Conservation (phyloP, 2,888 invertebrate genomes). For the Tenthredo scrophulariae region DNA sequence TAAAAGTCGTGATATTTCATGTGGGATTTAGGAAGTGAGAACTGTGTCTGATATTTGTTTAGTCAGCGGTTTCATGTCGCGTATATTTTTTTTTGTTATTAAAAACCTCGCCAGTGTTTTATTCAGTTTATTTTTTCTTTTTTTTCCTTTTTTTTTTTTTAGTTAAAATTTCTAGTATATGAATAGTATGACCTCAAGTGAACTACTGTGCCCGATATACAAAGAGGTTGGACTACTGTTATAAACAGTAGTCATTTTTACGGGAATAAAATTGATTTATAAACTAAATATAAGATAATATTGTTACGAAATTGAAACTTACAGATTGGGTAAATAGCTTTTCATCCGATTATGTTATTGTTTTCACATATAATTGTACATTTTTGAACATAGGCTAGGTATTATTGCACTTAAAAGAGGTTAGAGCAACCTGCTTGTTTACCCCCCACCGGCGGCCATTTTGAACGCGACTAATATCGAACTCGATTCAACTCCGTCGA, state of each 20-base stretch:
- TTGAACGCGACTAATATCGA: conserved; percentile 63
- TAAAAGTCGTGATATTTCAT: not conserved
- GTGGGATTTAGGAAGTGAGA: not conserved
- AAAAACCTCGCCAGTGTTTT: not conserved
- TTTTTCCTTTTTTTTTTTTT: not conserved
- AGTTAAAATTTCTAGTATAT: conserved; percentile 31
- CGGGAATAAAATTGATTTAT: not conserved
- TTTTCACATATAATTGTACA: not conserved
- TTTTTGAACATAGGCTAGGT: not conserved
- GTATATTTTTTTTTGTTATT: not conserved
- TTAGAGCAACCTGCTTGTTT: conserved; percentile 73
- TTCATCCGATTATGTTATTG: conserved; percentile 6
- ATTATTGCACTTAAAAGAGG: conserved; percentile 67
- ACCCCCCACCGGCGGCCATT: conserved; percentile 71
- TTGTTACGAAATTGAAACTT: not conserved
- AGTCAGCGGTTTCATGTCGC: not conserved
- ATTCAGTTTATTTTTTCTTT: not conserved
- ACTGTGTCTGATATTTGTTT: not conserved
- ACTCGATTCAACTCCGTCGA: conserved; percentile 31
- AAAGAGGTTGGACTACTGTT: conserved; percentile 60
- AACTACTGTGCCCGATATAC: conserved; percentile 68
- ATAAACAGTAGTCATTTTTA: conserved; percentile 65
- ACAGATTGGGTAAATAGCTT: not conserved
- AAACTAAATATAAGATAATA: conserved; percentile 15
- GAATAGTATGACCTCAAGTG: conserved; percentile 65